A percentile compares a stretch with the other conserved stretches of the same genome.
These are phyloP conservation scores for Euwallacea fornicatus DNA, from an alignment of 1,140 invertebrate species.

Conservation along the genomic window DNA sequence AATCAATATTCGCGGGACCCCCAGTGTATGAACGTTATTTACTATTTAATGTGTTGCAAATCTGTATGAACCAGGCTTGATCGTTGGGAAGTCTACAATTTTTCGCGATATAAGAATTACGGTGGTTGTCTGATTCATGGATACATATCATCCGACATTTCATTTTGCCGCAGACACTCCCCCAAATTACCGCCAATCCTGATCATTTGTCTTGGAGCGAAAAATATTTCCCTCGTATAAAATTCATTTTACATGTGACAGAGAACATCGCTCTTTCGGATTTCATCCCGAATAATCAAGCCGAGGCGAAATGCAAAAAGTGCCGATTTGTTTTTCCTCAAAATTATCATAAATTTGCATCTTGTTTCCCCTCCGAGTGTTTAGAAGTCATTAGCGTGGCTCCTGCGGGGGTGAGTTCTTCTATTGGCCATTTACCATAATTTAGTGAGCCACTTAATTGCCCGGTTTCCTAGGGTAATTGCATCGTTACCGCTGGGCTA, in stretches of 20 bases:
- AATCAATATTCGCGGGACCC: too few species aligned
- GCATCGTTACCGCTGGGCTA: background rate
- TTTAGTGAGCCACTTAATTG: background rate
- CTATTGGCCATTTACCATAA: constrained; percentile 16
- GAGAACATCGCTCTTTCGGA: constrained; percentile 23
- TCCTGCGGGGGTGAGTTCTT: constrained; percentile 8
- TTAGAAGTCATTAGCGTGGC: constrained; percentile 19
- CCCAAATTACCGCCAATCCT: constrained; percentile 22
- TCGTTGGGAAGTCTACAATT: too few species aligned
- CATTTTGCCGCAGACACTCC: constrained; percentile 16
- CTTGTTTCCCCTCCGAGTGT: constrained; percentile 13
- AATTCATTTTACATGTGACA: constrained; percentile 32
- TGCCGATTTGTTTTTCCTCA: constrained; percentile 17
- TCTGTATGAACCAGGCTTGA: too few species aligned
- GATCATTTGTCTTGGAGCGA: constrained; percentile 21
- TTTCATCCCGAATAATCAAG: constrained; percentile 25
- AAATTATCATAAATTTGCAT: constrained; percentile 27
- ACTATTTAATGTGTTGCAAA: too few species aligned
- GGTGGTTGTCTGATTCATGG: too few species aligned
- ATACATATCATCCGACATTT: background rate
- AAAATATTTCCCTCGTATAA: constrained; percentile 26
- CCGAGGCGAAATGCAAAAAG: constrained; percentile 17
- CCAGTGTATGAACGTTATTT: too few species aligned
- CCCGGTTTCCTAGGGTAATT: background rate
- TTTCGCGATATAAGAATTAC: too few species aligned